phyloP scores from a whole-genome alignment of 1,140 invertebrate genomes.

The Hycleus phaleratus region DNA sequence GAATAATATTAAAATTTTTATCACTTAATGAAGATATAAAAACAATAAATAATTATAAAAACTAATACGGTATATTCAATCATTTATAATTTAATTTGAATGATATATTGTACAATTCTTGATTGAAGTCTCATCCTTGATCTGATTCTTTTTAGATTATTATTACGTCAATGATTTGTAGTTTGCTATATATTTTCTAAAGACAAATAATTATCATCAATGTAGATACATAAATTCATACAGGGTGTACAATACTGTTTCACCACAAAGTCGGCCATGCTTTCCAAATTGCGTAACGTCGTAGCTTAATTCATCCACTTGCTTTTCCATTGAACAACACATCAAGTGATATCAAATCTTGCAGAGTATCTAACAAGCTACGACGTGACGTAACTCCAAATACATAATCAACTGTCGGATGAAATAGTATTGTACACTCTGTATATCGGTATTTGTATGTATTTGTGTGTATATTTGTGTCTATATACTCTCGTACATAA shows the following conservation, averaged over 20 bases:
- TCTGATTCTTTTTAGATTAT: constrained; percentile 3
- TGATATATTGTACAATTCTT: not conserved
- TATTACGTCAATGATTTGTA: constrained; percentile 19
- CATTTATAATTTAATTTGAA: no score
- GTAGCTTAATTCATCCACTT: constrained; percentile 6
- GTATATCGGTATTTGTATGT: constrained; percentile 3
- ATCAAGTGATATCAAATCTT: no score
- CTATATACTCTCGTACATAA: not conserved
- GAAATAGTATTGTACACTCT: constrained; percentile 10
- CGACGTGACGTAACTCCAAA: no score
- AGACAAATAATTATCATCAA: constrained; percentile 7
- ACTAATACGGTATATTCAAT: no score
- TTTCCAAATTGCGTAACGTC: not conserved
- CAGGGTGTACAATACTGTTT: not conserved
- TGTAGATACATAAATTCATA: constrained; percentile 9
- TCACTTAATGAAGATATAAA: no score
- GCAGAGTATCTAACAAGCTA: no score
- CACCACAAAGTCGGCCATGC: no score
- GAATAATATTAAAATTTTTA: not conserved
- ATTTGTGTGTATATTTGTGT: not conserved
- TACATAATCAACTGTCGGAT: no score
- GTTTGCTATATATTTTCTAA: not conserved
- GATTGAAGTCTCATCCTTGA: constrained; percentile 15
- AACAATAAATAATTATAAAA: no score
- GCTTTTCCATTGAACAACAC: no score